phyloP scores from a whole-genome alignment of 2,797 vertebrate genomes.

The Sebastes goodei region DNA sequence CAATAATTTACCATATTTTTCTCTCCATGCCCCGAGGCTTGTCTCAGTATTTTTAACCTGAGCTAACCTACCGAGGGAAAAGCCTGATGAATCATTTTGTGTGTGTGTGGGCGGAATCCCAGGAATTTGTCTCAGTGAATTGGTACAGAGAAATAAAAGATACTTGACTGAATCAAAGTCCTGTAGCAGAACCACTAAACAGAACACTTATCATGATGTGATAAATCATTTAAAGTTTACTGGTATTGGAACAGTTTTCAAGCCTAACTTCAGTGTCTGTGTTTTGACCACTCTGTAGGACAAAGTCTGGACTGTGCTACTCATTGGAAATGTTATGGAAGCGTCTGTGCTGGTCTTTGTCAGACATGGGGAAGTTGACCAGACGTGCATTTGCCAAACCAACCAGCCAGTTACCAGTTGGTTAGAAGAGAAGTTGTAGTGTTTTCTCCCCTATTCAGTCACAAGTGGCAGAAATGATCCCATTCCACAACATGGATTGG shows the following conservation, averaged over 20 bases:
- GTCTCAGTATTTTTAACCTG: constrained; percentile 15
- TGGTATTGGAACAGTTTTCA: background rate
- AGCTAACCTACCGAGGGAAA: constrained; percentile 13
- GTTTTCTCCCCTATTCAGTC: background rate
- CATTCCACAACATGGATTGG: too few relatives aligned
- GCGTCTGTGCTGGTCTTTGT: background rate
- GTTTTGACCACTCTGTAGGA: background rate
- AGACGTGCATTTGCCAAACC: too few relatives aligned
- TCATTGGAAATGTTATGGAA: background rate
- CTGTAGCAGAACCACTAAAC: background rate
- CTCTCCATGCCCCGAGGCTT: background rate
- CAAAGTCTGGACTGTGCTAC: background rate
- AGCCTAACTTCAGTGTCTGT: background rate
- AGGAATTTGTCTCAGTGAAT: constrained; percentile 4
- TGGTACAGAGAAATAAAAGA: background rate
- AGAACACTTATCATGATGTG: background rate
- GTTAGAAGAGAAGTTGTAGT: too few relatives aligned
- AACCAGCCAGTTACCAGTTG: too few relatives aligned
- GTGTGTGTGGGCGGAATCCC: background rate
- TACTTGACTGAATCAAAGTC: constrained; percentile 11
- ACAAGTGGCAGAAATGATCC: too few relatives aligned
- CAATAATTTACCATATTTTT: background rate
- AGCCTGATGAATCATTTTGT: constrained; percentile 2
- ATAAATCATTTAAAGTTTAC: too few relatives aligned
- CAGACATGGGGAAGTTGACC: background rate